phyloP scores from a whole-genome alignment of 2,888 invertebrate genomes.

The Tenthredo mesomela region DNA sequence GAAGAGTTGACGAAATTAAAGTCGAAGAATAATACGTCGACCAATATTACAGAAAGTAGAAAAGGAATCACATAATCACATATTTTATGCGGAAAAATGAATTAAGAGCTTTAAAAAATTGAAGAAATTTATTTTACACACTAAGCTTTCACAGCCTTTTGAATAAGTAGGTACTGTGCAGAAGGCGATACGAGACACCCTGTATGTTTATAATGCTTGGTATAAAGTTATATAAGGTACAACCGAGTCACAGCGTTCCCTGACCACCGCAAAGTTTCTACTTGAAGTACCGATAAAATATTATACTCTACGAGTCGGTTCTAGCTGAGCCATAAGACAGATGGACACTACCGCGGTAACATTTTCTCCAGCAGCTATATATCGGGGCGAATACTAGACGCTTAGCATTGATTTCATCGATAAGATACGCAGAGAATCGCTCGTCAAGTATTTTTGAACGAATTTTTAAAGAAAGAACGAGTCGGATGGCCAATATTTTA shows the following conservation, averaged over 20 bases:
- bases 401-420: neutral
- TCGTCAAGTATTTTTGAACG: neutral
- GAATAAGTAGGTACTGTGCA: no score
- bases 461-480: neutral
- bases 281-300: slow-evolving; percentile 46
- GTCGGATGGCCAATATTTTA: neutral
- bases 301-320: slow-evolving; percentile 21
- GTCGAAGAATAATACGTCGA: neutral
- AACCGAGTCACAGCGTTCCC: slow-evolving; percentile 12
- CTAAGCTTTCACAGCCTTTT: neutral
- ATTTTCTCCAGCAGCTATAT: slow-evolving; percentile 1
- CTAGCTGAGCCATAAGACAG: slow-evolving; percentile 20
- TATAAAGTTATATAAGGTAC: neutral
- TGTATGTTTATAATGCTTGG: neutral
- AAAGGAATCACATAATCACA: neutral
- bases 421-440: neutral
- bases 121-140: neutral
- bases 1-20: neutral
- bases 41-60: neutral
- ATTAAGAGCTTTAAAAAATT: neutral
- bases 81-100: neutral
- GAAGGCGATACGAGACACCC: neutral
- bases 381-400: slow-evolving; percentile 1
- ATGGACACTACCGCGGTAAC: slow-evolving; percentile 26
- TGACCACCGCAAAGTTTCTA: slow-evolving; percentile 42